These are phyloP conservation scores for Strigamia maritima DNA, from an alignment of 2,888 invertebrate species.

Conservation along the genomic window DNA sequence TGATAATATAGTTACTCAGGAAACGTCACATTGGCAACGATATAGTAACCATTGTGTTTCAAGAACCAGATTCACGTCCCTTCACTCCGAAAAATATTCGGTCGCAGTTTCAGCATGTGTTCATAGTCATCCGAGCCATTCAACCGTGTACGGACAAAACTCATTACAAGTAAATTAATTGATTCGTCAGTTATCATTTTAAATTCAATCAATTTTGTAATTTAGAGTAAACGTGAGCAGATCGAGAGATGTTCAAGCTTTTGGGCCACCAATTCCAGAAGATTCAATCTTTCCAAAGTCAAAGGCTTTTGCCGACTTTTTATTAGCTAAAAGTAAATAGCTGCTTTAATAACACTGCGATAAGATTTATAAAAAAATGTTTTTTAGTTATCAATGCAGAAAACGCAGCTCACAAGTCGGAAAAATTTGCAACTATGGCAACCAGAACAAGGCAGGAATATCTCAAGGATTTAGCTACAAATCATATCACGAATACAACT, in stretches of 20 bases:
- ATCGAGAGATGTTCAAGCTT: constrained; percentile 91
- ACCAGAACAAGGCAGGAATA: constrained; percentile 92
- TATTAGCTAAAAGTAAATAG: constrained; percentile 73
- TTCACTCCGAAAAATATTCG: constrained; percentile 92
- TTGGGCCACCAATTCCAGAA: constrained; percentile 90
- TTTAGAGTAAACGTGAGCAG: constrained; percentile 61
- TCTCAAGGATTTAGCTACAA: constrained; percentile 84
- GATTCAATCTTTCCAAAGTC: constrained; percentile 83
- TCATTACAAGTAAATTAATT: constrained; percentile 66
- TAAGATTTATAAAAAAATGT: background rate
- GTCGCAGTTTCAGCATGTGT: constrained; percentile 97
- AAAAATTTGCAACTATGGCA: constrained; percentile 96
- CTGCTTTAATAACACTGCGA: background rate
- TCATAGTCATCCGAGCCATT: constrained; percentile 82
- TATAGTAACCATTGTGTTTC: constrained; percentile 94
- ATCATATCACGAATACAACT: constrained; percentile 73
- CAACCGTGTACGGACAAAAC: constrained; percentile 90
- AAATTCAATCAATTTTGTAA: background rate
- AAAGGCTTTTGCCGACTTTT: constrained; percentile 89
- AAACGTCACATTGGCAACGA: constrained; percentile 97
- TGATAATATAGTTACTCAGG: constrained; percentile 64
- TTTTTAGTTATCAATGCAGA: constrained; percentile 82
- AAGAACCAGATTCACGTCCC: constrained; percentile 85
- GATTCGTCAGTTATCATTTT: background rate
- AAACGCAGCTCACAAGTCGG: constrained; percentile 91